Conservation (phyloP, 2,797 vertebrate genomes). For the Fundulus diaphanus region DNA sequence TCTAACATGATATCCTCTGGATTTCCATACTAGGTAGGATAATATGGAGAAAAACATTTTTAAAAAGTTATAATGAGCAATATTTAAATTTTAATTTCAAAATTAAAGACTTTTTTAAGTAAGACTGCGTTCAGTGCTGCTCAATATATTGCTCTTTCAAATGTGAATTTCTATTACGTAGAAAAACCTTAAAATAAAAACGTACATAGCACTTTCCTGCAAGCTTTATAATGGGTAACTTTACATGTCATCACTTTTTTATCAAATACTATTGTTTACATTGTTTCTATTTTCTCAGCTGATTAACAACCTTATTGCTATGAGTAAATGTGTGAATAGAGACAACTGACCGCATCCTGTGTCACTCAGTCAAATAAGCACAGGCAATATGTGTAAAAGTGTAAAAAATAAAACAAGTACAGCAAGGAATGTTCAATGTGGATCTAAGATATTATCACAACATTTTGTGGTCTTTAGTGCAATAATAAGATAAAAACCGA, state of each 20-base stretch:
- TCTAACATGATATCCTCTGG: neutral
- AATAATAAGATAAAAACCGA: neutral
- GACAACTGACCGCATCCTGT: neutral
- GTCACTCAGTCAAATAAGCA: neutral
- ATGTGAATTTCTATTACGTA: neutral
- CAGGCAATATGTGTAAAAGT: no score
- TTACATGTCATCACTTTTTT: neutral
- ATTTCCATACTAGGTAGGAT: neutral
- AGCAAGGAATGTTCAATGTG: neutral
- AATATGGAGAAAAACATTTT: neutral
- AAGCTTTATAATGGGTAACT: neutral
- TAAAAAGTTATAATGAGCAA: neutral
- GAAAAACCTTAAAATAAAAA: neutral
- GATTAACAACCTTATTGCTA: neutral
- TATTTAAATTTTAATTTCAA: neutral
- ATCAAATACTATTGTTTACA: neutral
- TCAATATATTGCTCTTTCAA: neutral
- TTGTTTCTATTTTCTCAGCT: no score
- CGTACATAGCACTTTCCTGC: neutral
- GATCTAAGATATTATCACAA: neutral
- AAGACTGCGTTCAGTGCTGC: neutral
- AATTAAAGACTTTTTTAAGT: neutral
- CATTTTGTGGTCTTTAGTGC: neutral
- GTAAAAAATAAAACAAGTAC: neutral
- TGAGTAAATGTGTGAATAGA: neutral